These are phyloP conservation scores for Rostratula benghalensis DNA, from an alignment of 2,113 vertebrate species.

Conservation along the genomic window DNA sequence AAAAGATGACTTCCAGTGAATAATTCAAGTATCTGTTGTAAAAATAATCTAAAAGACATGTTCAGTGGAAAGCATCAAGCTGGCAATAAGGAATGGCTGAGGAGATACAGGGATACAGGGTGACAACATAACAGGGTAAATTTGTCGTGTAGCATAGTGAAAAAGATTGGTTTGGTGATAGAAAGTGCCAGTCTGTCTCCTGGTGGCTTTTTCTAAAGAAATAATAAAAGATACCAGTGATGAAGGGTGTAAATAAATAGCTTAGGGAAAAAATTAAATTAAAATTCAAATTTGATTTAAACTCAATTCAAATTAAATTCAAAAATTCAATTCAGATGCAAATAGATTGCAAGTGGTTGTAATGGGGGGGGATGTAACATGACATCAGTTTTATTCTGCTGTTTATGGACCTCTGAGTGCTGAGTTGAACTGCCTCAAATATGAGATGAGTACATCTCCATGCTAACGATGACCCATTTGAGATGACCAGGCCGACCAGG, in stretches of 20 bases:
- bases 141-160: neutral
- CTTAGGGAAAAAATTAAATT: neutral
- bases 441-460: neutral
- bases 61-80: neutral
- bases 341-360: neutral
- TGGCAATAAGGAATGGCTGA: neutral
- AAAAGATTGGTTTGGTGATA: neutral
- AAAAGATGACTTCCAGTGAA: neutral
- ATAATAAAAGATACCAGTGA: neutral
- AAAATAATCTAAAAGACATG: neutral
- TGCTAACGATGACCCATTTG: accelerated
- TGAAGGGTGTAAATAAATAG: slow-evolving; percentile 26
- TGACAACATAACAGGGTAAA: neutral
- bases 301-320: slow-evolving; percentile 11
- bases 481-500: neutral
- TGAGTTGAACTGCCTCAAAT: neutral
- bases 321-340: slow-evolving; percentile 6
- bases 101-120: neutral
- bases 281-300: slow-evolving; percentile 18
- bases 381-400: neutral
- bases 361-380: neutral
- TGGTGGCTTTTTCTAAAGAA: neutral
- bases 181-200: neutral
- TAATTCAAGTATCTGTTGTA: neutral
- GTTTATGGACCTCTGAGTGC: neutral